phyloP scores from a whole-genome alignment of 1,140 invertebrate genomes.

The Scaptomyza pallida region DNA sequence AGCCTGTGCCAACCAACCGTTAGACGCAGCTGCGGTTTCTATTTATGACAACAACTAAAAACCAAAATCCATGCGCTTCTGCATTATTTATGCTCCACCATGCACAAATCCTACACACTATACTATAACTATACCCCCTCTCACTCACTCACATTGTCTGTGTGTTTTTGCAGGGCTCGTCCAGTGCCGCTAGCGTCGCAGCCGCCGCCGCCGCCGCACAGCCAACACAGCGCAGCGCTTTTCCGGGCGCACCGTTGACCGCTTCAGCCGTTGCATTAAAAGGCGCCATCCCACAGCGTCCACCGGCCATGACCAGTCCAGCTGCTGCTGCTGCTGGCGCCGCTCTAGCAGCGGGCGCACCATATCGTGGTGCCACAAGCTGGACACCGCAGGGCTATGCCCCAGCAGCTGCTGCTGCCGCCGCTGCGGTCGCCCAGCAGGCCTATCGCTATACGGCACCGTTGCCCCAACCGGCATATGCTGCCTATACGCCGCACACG shows the following conservation, averaged over 20 bases:
- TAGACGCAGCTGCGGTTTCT: constrained; percentile 62
- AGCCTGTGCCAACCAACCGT: constrained; percentile 40
- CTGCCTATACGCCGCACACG: constrained; percentile 82
- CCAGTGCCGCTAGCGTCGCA: constrained; percentile 59
- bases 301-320: constrained; percentile 83
- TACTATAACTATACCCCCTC: background rate
- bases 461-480: constrained; percentile 81
- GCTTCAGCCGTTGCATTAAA: constrained; percentile 79
- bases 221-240: constrained; percentile 74
- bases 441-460: constrained; percentile 83
- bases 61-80: constrained; percentile 13
- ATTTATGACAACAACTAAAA: constrained; percentile 62
- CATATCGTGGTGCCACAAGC: constrained; percentile 81
- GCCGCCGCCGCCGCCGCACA: constrained; percentile 40
- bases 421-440: constrained; percentile 81
- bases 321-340: constrained; percentile 80
- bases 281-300: constrained; percentile 73
- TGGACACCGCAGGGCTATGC: constrained; percentile 83
- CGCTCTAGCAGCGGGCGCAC: constrained; percentile 76
- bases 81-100: constrained; percentile 24
- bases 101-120: constrained; percentile 10
- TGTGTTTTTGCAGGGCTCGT: constrained; percentile 63
- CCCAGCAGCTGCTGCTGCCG: constrained; percentile 77
- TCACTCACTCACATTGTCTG: background rate
- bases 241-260: constrained; percentile 76